These are phyloP conservation scores for Pollenia angustigena DNA, from an alignment of 2,888 invertebrate species.

Conservation along the genomic window DNA sequence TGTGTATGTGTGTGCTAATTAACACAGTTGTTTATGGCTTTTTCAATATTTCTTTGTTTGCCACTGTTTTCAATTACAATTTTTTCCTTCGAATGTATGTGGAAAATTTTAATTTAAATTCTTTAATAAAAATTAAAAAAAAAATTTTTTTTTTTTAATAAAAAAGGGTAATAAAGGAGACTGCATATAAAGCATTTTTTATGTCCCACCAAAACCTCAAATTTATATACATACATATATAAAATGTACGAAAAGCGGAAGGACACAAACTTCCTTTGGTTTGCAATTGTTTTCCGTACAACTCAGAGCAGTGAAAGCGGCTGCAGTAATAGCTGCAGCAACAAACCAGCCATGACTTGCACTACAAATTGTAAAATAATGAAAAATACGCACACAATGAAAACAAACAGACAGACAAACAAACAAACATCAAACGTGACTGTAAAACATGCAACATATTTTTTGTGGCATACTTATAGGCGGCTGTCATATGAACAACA, in stretches of 20 bases:
- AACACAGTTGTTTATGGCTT: constrained; percentile 68
- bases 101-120: constrained; percentile 71
- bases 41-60: constrained; percentile 29
- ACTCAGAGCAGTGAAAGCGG: constrained; percentile 45
- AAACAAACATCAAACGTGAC: not conserved
- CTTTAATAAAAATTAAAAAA: constrained; percentile 54
- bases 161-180: not conserved
- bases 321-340: constrained; percentile 44
- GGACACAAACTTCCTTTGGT: constrained; percentile 74
- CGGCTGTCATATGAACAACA: constrained; percentile 62
- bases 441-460: constrained; percentile 65
- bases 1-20: constrained; percentile 55
- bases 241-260: constrained; percentile 61
- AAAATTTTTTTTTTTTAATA: constrained; percentile 31
- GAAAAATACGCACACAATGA: constrained; percentile 39
- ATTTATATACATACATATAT: constrained; percentile 45
- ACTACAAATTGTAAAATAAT: constrained; percentile 70
- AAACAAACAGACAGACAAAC: constrained; percentile 7
- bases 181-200: constrained; percentile 6
- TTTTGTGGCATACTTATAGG: constrained; percentile 72
- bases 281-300: constrained; percentile 70
- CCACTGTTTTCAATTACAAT: constrained; percentile 34
- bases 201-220: constrained; percentile 58
- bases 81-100: constrained; percentile 16
- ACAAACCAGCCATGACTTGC: constrained; percentile 61